Base-by-base conservation (phyloP, 2,113 vertebrate species). In the Anthoscopus minutus region DNA sequence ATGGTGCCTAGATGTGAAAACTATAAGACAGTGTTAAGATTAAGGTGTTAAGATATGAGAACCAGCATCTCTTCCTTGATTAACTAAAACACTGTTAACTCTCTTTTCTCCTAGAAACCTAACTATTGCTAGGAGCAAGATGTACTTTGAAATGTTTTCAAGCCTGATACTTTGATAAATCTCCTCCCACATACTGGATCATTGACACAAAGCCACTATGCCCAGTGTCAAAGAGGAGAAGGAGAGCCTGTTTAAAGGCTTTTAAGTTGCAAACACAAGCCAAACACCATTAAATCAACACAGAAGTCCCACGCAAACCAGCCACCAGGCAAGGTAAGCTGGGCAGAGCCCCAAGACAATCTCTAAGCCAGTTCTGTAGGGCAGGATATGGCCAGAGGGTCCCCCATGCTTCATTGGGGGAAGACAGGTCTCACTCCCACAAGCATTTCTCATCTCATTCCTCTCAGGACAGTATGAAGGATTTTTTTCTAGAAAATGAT, bases 331-430 rank as follows among this genome's bases (percentile, higher is more conserved):
- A 83, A 54, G 22, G 42, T 6, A 67, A 60, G 18, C 37, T 5
- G 20, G 31, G 10, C 21, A 82, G 42, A 57, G 16, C 38, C 14
- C 5, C 42, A 65, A 35, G 27, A 33, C 24, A 77, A 64, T 35
- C n/a, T 24, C 15, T n/a, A 38, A 88, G 15, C 7, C 10, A 9
- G 4, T 19, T 56, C 25, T 28, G 8, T 21, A 38, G 37, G 8
- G 27, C 0, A 1, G 23, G 23, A 78, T 13, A 17, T 20, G 8
- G 11, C 11, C 56, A 65, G 25, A 71, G 50, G 2, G 6, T 37
- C 25, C 3, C 8, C 5, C 14, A 22, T 0, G 0, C 17, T 77
- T 71, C 61, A 45, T 16, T n/a, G 5, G 4, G 8, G 4, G 4
- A 60, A 81, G 30, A n/a, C 14, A 66, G 7, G 13, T 40, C 47